Evolutionary conservation across 2,113 vertebrate genomes (phyloP), one percentile per base, ranked within the genome.

Genomic region (Hemichromis elongatus): DNA sequence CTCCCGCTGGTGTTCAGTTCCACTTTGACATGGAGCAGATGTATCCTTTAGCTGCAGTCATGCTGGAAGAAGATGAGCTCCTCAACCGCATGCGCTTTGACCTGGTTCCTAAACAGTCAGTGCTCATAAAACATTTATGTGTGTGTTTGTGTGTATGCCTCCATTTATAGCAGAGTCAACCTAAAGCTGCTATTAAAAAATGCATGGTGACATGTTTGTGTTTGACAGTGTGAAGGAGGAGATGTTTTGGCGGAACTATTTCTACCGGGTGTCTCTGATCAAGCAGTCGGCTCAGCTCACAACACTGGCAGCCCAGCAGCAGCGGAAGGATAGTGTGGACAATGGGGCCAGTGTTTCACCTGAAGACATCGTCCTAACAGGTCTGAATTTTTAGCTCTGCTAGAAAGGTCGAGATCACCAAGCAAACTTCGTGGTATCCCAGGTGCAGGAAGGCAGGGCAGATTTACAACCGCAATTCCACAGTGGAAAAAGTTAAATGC

Each of bases 221-320:
- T 90, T 66, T 88, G 90, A 75, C 93, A 99, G 99, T 0, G 96
- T 99, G 85, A 99, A 99, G 91, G 99, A 99, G 92, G 99, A 99
- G 4, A 94, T 97, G 9, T 99, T 99, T 90, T 99, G 99, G 98
- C 98, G 98, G 93, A 99, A 99, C 92, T 99, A 99, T 83, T 99
- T 99, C 92, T 99, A 99, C 95, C 96, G 99, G 0, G 97, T 99
- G 80, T 99, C 99, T 79, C 95, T 99, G 84, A 96, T 99, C 88
- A 99, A 99, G 94, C 98, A 99, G 94, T 99, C 98, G 0, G 98
- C 99, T 35, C 98, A 99, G 93, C 97, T 99, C 92, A 99, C 98
- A 0, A 98, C 98, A 0, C 94, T 99, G 92, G 98, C 99, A 1
- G 98, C 98, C 7, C 98, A 99, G 96, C 97, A 78, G 93, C 88